phyloP scores from a whole-genome alignment of 2,888 invertebrate species.

The Apantesis nais region DNA sequence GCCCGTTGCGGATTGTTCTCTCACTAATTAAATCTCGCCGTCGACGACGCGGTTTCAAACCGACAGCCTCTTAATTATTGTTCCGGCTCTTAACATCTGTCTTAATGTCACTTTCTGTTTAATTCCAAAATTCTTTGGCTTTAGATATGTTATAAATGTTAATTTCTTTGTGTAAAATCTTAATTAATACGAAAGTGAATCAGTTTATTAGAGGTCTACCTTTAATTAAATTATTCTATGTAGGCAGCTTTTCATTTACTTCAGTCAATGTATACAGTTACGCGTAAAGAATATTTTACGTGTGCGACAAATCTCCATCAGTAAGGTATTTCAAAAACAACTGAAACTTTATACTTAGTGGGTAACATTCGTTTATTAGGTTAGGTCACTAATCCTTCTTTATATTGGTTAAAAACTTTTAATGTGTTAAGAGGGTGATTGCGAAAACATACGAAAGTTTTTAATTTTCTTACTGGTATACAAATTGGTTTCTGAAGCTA shows the following conservation, averaged over 20 bases:
- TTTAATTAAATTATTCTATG: constrained; percentile 29
- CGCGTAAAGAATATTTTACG: constrained; percentile 18
- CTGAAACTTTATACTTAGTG: not conserved
- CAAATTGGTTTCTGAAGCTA: constrained; percentile 81
- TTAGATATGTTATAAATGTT: constrained; percentile 63
- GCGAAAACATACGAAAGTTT: constrained; percentile 70
- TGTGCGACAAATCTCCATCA: not conserved
- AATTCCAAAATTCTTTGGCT: constrained; percentile 74
- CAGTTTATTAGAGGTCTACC: constrained; percentile 23
- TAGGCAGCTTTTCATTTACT: constrained; percentile 13
- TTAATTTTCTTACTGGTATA: constrained; percentile 80
- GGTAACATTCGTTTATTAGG: not conserved
- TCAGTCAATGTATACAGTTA: constrained; percentile 10
- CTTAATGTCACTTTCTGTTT: constrained; percentile 82
- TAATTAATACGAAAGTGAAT: constrained; percentile 42
- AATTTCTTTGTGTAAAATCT: constrained; percentile 59
- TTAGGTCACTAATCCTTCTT: constrained; percentile 31
- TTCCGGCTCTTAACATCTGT: constrained; percentile 83
- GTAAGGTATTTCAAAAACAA: constrained; percentile 11
- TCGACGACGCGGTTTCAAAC: constrained; percentile 79
- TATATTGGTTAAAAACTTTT: constrained; percentile 55
- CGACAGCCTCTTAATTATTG: constrained; percentile 85
- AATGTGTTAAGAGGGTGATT: constrained; percentile 63
- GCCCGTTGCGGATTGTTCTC: constrained; percentile 67
- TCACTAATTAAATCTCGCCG: constrained; percentile 84